These are phyloP conservation scores for Apeltes quadracus DNA, from an alignment of 2,113 vertebrate species.

Conservation along the genomic window DNA sequence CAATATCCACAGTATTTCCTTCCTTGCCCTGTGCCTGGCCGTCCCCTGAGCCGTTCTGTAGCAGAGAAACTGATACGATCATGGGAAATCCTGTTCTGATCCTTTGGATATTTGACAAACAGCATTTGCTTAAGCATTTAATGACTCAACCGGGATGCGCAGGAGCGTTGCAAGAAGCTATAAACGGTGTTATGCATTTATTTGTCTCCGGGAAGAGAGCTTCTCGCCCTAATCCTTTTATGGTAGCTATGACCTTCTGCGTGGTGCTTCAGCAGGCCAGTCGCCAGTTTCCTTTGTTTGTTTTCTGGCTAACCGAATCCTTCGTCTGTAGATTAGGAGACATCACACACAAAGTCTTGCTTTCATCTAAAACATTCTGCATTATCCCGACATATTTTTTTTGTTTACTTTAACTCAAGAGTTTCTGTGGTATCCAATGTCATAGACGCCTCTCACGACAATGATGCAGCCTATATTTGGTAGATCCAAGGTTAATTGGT, in stretches of 20 bases:
- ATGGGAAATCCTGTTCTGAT: conserved; percentile 67
- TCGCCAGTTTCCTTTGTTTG: conserved; percentile 65
- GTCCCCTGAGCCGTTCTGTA: conserved; percentile 32
- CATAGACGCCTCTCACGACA: background rate
- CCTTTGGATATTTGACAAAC: conserved; percentile 44
- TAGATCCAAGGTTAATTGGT: background rate
- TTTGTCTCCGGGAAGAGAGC: conserved; percentile 43
- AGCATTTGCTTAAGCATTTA: conserved; percentile 61
- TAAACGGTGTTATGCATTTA: conserved; percentile 53
- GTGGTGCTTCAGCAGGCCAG: conserved; percentile 28
- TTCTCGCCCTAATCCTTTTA: conserved; percentile 61
- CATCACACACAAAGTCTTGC: background rate
- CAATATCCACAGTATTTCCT: conserved; percentile 65
- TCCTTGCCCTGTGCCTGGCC: conserved; percentile 57
- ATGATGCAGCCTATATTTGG: background rate
- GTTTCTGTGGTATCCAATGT: background rate
- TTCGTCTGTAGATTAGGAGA: conserved; percentile 20
- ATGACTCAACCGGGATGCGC: conserved; percentile 51
- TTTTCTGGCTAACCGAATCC: conserved; percentile 53
- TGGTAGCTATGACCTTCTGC: conserved; percentile 39
- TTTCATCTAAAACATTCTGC: conserved; percentile 7
- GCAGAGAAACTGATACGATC: conserved; percentile 55
- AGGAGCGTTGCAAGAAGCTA: conserved; percentile 41
- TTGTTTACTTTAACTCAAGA: background rate
- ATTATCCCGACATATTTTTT: background rate